These are phyloP conservation scores for Hormaphis cornu DNA, from an alignment of 1,140 invertebrate species.

Conservation along the genomic window DNA sequence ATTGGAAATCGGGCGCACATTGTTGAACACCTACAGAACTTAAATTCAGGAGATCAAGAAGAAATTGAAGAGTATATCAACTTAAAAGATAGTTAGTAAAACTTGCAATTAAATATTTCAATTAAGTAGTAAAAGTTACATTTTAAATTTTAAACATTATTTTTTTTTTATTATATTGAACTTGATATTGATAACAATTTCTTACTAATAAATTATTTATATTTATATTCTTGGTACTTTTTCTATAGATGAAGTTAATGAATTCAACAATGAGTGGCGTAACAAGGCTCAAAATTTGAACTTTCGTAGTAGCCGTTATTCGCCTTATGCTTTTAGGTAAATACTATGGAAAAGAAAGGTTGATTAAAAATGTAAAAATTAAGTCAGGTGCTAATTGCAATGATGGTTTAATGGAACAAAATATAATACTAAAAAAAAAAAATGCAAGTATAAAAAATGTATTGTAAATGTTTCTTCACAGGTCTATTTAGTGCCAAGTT, in stretches of 20 bases:
- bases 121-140: no score
- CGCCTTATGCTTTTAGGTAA: conserved; percentile 12
- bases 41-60: conserved; percentile 70
- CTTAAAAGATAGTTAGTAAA: conserved; percentile 62
- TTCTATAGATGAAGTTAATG: conserved; percentile 59
- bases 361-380: no score
- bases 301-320: conserved; percentile 16
- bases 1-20: conserved; percentile 82
- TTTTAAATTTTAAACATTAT: no score
- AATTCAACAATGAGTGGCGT: conserved; percentile 65
- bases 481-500: no score
- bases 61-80: conserved; percentile 86
- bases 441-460: no score
- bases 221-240: neutral
- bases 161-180: no score
- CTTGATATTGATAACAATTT: no score
- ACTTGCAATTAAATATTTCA: no score
- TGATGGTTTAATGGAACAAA: no score
- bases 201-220: neutral
- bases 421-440: no score
- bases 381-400: no score
- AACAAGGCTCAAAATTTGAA: conserved; percentile 43
- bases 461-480: no score
- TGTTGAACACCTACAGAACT: conserved; percentile 75
- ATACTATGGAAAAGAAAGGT: neutral